Conservation (phyloP, 2,113 vertebrate genomes). For the Morone saxatilis region DNA sequence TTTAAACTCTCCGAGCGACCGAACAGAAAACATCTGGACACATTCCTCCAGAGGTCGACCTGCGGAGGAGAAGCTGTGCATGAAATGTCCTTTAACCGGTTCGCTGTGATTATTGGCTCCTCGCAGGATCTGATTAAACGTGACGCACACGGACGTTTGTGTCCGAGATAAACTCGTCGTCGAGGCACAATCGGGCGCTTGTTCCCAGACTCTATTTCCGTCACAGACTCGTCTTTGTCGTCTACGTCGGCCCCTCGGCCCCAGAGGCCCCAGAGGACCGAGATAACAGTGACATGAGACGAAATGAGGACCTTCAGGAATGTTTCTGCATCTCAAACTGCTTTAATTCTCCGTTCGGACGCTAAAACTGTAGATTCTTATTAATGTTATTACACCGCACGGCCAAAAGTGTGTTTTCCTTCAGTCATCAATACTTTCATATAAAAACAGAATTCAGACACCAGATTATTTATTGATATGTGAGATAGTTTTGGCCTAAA, state of each 20-base stretch:
- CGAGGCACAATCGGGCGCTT: slow-evolving; percentile 36
- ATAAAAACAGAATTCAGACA: no score
- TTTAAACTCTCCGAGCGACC: neutral
- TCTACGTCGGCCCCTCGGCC: neutral
- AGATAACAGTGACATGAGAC: slow-evolving; percentile 44
- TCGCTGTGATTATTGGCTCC: slow-evolving; percentile 14
- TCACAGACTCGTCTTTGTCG: slow-evolving; percentile 40
- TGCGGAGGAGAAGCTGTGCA: no score
- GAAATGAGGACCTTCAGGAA: neutral
- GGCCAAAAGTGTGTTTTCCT: no score
- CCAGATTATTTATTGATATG: no score
- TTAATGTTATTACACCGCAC: no score
- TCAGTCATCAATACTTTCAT: no score
- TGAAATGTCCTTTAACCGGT: neutral
- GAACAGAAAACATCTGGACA: neutral
- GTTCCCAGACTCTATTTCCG: slow-evolving; percentile 53
- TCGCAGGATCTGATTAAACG: slow-evolving; percentile 31
- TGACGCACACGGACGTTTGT: slow-evolving; percentile 38
- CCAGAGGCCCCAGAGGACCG: neutral
- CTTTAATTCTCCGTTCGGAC: no score
- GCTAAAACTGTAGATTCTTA: no score
- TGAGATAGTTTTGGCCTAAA: no score
- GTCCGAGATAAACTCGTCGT: slow-evolving; percentile 5
- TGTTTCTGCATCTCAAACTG: no score
- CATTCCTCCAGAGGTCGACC: neutral